Evolutionary conservation across 2,888 invertebrate genomes (phyloP).

Genomic region (Mesoligia furuncula): DNA sequence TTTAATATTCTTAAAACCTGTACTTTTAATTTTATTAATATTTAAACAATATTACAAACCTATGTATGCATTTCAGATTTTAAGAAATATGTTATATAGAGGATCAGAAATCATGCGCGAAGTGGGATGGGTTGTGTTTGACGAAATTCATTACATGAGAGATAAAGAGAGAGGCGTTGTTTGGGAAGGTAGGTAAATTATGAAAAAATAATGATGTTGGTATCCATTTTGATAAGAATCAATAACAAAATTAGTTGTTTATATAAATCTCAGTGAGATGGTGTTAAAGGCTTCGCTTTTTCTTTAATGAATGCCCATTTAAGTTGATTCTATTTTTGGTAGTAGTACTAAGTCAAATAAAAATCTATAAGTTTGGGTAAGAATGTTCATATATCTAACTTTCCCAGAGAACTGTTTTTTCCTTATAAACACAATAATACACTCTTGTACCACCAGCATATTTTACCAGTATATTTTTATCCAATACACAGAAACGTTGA

Average conservation of each 20-base stretch:
- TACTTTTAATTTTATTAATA: neutral
- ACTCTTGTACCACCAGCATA: neutral
- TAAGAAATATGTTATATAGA: conserved; percentile 99
- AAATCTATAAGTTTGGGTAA: neutral
- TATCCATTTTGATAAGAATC: neutral
- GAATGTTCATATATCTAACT: neutral
- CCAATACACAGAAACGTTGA: conserved; percentile 95
- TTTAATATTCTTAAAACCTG: neutral
- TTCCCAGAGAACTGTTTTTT: neutral
- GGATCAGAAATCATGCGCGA: conserved; percentile 99
- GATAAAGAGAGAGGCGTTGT: conserved; percentile 99
- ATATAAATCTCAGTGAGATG: neutral
- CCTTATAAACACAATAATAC: neutral
- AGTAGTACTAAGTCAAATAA: neutral
- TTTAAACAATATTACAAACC: neutral
- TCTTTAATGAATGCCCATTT: neutral
- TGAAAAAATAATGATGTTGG: neutral
- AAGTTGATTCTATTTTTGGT: neutral
- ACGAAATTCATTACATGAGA: conserved; percentile 99
- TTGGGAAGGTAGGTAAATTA: conserved; percentile 93
- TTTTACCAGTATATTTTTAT: conserved; percentile 2
- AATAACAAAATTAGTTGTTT: neutral
- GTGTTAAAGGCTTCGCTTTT: neutral
- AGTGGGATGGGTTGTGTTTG: conserved; percentile 99
- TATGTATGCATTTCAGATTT: conserved; percentile 92